Conservation (phyloP, 2,888 invertebrate genomes). For the Eretmocerus hayati region DNA sequence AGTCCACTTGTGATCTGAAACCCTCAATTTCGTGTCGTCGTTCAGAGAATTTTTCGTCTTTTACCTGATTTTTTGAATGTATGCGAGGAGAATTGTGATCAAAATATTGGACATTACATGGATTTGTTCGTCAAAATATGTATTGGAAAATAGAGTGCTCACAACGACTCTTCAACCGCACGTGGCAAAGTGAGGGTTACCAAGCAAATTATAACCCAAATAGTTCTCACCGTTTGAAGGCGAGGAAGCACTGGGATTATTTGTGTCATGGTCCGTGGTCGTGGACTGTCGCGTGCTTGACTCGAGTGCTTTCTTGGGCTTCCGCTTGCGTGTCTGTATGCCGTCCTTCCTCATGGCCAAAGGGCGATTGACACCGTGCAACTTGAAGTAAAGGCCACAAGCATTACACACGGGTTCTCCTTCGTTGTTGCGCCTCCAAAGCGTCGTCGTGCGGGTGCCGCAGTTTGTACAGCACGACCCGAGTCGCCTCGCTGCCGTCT, state of each 20-base stretch:
- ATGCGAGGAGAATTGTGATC: too few relatives aligned
- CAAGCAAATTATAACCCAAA: too few relatives aligned
- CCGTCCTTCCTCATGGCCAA: conserved; percentile 94
- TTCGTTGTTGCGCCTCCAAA: conserved; percentile 96
- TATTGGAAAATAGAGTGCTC: too few relatives aligned
- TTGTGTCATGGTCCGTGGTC: conserved; percentile 27
- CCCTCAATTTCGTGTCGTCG: too few relatives aligned
- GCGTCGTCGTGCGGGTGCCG: conserved; percentile 92
- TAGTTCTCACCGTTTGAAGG: conserved; percentile 37
- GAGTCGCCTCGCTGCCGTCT: conserved; percentile 80
- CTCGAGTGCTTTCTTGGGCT: conserved; percentile 73
- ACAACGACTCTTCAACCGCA: too few relatives aligned
- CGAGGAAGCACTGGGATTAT: conserved; percentile 38
- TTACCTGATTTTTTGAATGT: too few relatives aligned
- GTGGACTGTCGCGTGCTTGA: conserved; percentile 35
- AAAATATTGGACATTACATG: too few relatives aligned
- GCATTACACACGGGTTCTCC: conserved; percentile 99
- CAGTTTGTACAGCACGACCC: conserved; percentile 95
- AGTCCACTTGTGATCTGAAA: too few relatives aligned
- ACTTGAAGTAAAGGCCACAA: conserved; percentile 92
- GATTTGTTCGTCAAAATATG: too few relatives aligned
- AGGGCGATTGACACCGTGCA: conserved; percentile 89
- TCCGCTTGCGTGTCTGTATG: conserved; percentile 91
- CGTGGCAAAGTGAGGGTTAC: too few relatives aligned
- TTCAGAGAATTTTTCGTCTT: too few relatives aligned